Evolutionary conservation across 2,113 vertebrate genomes (phyloP), one percentile per base, ranked within the genome.

Genomic region (Albula glossodonta): DNA sequence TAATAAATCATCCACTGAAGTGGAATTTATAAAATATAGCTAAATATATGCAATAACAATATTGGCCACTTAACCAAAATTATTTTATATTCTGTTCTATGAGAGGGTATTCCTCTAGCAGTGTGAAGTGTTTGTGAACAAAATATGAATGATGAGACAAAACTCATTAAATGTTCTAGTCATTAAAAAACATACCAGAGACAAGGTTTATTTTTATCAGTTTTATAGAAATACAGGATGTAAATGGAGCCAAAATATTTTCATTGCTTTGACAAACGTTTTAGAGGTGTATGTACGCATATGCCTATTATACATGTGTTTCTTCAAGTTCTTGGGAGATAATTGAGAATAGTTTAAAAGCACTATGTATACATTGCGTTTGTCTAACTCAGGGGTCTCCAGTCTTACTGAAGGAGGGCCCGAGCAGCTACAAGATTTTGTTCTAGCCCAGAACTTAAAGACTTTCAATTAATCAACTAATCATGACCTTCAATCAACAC

Each of bases 321-420:
- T 74, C 88, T 93, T 94, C 92, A 93, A 94, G 93, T 93, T 92
- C 84, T 92, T 92, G 85, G 19, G 86, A 93, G 88, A 93, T 85
- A 87, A 91, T 85, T 88, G 84, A 85, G 87, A 88, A 49, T 79
- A 82, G 87, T 87, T 78, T 50, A 82, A 88, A 90, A 89, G 90
- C 90, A 91, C 86, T 92, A 88, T 48, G 82, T 84, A 84, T 60
- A 85, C 90, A 87, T 87, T 90, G 87, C 89, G 90, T 91, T 60
- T 89, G 88, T 90, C 81, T 90, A 88, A 90, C 77, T 41, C 31
- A 41, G 31, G 31, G 31, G 31, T 41, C 31, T 41, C 31, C 31
- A 41, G 31, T 41, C 31, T 41, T 41, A 41, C 31, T 41, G 31
- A 41, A 41, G 31, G 31, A 41, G 31, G 31, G 31, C 31, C 31